Evolutionary conservation across 2,797 vertebrate species (phyloP).

Genomic region (Bovichtus diacanthus): DNA sequence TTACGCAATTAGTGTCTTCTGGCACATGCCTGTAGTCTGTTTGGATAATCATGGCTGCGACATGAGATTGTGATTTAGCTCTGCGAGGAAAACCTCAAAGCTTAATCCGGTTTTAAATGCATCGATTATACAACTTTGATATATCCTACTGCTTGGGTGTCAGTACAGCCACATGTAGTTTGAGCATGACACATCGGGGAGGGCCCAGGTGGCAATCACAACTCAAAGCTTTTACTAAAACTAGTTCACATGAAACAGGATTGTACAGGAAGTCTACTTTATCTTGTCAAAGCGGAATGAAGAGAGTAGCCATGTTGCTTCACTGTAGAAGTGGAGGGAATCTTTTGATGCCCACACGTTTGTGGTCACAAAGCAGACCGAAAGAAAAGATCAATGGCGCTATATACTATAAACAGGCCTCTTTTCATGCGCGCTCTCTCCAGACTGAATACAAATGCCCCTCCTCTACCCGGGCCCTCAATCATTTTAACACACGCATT

Average conservation of each 20-base stretch:
- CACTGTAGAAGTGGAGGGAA: conserved; percentile 35
- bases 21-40: conserved; percentile 11
- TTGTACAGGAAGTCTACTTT: neutral
- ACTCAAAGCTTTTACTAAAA: neutral
- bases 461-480: conserved; percentile 34
- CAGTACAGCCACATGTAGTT: neutral
- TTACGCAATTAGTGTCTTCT: conserved; percentile 75
- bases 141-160: neutral
- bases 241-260: neutral
- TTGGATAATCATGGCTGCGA: neutral
- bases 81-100: neutral
- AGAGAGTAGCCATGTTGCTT: conserved; percentile 4
- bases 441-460: conserved; percentile 55
- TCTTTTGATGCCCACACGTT: conserved; percentile 63
- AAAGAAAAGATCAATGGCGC: conserved; percentile 78
- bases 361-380: conserved; percentile 66
- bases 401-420: conserved; percentile 57
- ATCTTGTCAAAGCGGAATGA: conserved; percentile 3
- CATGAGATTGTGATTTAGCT: neutral
- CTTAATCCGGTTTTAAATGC: neutral
- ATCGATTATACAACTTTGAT: too few species aligned
- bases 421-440: conserved; percentile 65
- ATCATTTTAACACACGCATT: conserved; percentile 62
- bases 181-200: neutral
- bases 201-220: too few species aligned